phyloP scores from a whole-genome alignment of 1,140 invertebrate species.

The Oncopodura yosiiana region DNA sequence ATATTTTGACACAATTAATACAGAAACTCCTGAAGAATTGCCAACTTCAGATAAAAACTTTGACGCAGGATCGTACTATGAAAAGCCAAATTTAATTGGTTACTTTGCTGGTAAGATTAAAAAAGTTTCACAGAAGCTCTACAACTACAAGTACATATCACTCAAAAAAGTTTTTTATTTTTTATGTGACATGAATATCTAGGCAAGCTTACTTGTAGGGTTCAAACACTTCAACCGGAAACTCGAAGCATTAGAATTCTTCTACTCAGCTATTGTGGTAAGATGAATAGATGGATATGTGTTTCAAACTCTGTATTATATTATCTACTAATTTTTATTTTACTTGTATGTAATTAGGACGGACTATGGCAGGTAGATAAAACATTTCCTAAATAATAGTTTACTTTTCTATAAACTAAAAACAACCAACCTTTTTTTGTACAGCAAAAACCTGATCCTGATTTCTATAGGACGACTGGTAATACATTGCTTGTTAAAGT shows the following conservation, averaged over 20 bases:
- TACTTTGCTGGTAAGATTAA: slow-evolving; percentile 22
- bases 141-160: no score
- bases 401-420: no score
- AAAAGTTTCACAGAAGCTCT: no score
- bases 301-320: no score
- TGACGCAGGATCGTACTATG: slow-evolving; percentile 25
- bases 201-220: slow-evolving; percentile 18
- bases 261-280: slow-evolving; percentile 10
- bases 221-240: slow-evolving; percentile 20
- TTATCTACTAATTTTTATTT: no score
- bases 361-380: slow-evolving; percentile 6
- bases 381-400: no score
- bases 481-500: no score
- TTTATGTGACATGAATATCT: no score
- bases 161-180: no score
- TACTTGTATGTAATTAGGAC: no score
- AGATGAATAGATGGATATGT: no score
- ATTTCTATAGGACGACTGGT: slow-evolving; percentile 15
- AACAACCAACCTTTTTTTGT: no score
- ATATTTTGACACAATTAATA: not conserved
- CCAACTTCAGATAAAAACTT: slow-evolving; percentile 26
- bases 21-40: slow-evolving; percentile 23
- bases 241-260: slow-evolving; percentile 21
- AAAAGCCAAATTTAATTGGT: slow-evolving; percentile 24
- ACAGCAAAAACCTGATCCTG: slow-evolving; percentile 17